phyloP scores from a whole-genome alignment of 2,797 vertebrate genomes.

The Botia kubotai region DNA sequence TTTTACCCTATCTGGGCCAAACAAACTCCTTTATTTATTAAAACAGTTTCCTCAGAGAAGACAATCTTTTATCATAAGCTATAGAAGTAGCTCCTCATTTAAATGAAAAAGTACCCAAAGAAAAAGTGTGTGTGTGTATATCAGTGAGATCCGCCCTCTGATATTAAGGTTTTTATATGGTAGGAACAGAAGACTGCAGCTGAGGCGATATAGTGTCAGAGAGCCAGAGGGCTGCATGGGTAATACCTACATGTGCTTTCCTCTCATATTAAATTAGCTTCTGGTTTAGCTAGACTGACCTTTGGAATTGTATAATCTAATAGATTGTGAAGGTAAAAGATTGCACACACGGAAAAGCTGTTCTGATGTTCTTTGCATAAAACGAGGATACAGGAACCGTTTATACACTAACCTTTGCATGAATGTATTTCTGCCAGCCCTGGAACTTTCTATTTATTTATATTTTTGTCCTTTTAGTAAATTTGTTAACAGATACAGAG shows the following conservation, averaged over 20 bases:
- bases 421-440: background rate
- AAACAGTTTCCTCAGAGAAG: slow-evolving; percentile 1
- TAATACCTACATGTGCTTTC: slow-evolving; percentile 20
- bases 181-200: slow-evolving; percentile 23
- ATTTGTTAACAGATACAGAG: background rate
- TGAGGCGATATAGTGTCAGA: slow-evolving; percentile 43
- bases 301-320: slow-evolving; percentile 17
- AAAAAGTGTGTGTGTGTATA: slow-evolving; percentile 26
- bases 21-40: slow-evolving; percentile 11
- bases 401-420: slow-evolving; percentile 9
- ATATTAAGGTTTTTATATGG: background rate
- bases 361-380: background rate
- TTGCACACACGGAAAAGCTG: background rate
- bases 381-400: background rate
- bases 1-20: background rate
- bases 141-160: slow-evolving; percentile 21
- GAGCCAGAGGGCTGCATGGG: slow-evolving; percentile 26
- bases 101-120: slow-evolving; percentile 11
- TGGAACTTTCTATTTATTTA: background rate
- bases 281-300: slow-evolving; percentile 28
- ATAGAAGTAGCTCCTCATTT: slow-evolving; percentile 1
- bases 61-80: background rate
- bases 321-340: slow-evolving; percentile 7
- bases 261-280: slow-evolving; percentile 41
- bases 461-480: background rate